Base-by-base conservation (phyloP, 2,888 invertebrate species). In the Sesamia inferens region DNA sequence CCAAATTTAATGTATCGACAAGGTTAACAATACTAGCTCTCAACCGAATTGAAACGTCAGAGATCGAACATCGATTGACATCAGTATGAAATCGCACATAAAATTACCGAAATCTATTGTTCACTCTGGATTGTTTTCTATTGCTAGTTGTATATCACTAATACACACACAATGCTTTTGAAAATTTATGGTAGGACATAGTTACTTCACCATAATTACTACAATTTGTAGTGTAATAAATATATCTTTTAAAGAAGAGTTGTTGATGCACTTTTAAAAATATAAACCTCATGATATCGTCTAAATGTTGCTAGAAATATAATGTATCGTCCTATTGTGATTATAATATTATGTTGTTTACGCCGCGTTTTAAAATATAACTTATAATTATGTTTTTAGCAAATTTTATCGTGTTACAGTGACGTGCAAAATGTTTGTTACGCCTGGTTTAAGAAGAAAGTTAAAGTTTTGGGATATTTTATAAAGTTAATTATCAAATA, bases 291-390 rank as follows among this genome's bases (percentile, higher is more conserved):
- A 71, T 65, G 51, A 22, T 58, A 24, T 69, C 63, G 24, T 54
- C n/a, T 77, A 39, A 77, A 69, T 68, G 79, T 80, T 73, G 73
- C 79, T 82, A 69, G 67, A 63, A 73, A 59, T 48, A 59, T 67
- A 68, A 75, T 76, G 64, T 82, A 61, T 81, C 66, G 68, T 71
- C 44, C 62, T 72, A 69, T 63, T 78, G 78, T 81, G 75, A 82
- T 76, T 72, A 65, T 73, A 69, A 64, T 55, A 14, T 58, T 81
- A 51, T 78, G 54, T 68, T 68, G 51, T 68, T 59, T 66, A 44
- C 42, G 68, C 64, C 19, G 54, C 61, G 57, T 64, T 80, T 63
- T 54, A 62, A 31, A 61, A 66, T 69, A 1, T 66, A 69, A 59
- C 22, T 31, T 61, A 61, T 54, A 76, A 68, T 61, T 59, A 61